Conservation (phyloP, 2,113 vertebrate species). For the Lepus timidus region DNA sequence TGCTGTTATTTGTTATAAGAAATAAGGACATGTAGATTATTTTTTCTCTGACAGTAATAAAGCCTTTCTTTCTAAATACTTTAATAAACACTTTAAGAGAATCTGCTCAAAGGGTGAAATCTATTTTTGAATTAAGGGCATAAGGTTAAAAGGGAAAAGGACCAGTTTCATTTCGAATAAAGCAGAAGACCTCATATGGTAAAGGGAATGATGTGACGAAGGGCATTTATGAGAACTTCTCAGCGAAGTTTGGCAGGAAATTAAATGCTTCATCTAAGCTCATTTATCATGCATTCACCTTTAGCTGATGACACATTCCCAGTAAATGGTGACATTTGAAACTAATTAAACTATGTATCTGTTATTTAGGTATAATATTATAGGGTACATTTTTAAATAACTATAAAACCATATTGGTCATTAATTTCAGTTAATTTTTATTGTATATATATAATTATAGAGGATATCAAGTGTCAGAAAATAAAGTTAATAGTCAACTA, state of each 20-base stretch:
- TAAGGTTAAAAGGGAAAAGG: constrained; percentile 12
- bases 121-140: constrained; percentile 59
- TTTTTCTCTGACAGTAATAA: not conserved
- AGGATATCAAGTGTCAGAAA: constrained; percentile 21
- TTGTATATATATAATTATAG: not conserved
- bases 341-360: constrained; percentile 80
- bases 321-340: constrained; percentile 84
- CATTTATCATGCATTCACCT: constrained; percentile 86
- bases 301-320: constrained; percentile 82
- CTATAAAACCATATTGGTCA: constrained; percentile 54
- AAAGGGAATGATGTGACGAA: constrained; percentile 52
- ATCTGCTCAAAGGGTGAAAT: constrained; percentile 39
- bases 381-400: constrained; percentile 76
- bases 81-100: constrained; percentile 7
- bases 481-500: not conserved
- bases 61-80: constrained; percentile 28
- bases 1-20: not conserved
- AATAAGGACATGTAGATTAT: not conserved
- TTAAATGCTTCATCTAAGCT: constrained; percentile 80
- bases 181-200: not conserved
- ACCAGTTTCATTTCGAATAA: constrained; percentile 51
- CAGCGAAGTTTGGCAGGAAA: constrained; percentile 80
- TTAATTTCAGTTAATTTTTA: constrained; percentile 51
- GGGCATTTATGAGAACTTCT: constrained; percentile 69
- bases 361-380: constrained; percentile 76